These are phyloP conservation scores for Cantharis rustica DNA, from an alignment of 2,888 invertebrate species.

Conservation along the genomic window DNA sequence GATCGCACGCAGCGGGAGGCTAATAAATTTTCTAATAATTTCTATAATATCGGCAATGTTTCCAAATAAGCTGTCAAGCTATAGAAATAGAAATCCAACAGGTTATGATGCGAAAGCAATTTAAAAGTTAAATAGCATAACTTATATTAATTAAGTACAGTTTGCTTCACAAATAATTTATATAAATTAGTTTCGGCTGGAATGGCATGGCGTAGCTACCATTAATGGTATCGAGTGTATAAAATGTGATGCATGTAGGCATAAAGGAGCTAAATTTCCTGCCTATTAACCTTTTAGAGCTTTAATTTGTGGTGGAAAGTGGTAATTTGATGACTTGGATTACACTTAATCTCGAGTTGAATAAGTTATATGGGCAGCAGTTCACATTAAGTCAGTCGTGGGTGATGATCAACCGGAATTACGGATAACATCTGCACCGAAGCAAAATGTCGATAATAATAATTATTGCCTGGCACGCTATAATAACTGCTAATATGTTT, in stretches of 20 bases:
- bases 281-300: constrained; percentile 39
- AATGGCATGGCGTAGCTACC: not conserved
- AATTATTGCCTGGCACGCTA: not conserved
- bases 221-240: constrained; percentile 9
- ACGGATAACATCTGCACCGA: constrained; percentile 14
- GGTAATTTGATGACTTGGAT: constrained; percentile 27
- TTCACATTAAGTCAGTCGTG: constrained; percentile 23
- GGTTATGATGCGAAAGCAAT: not conserved
- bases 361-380: constrained; percentile 15
- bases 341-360: constrained; percentile 21
- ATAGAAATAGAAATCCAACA: not conserved
- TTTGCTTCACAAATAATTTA: not conserved
- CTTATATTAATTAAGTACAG: not conserved
- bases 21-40: not conserved
- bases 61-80: not conserved
- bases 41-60: not conserved
- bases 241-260: constrained; percentile 13
- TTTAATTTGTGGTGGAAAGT: constrained; percentile 27
- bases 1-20: not conserved
- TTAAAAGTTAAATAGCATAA: not conserved
- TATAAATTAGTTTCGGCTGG: not conserved
- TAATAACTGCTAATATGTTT: not conserved
- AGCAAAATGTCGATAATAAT: constrained; percentile 8
- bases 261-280: constrained; percentile 42
- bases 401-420: constrained; percentile 27